Evolutionary conservation across 2,797 vertebrate genomes (phyloP).

Genomic region (Anguilla anguilla): DNA sequence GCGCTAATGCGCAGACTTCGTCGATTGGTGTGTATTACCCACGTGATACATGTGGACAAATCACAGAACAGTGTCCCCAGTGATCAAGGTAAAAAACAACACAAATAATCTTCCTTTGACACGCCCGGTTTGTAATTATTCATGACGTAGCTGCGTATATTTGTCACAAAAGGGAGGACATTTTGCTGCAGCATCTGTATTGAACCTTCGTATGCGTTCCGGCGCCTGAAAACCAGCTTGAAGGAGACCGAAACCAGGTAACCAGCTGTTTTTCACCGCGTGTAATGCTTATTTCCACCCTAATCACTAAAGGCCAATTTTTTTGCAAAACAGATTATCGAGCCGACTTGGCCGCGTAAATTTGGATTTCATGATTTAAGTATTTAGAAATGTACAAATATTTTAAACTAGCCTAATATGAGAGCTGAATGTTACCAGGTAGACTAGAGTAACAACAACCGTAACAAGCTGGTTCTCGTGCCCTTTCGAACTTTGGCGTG

Average conservation of each 20-base stretch:
- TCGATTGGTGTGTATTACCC: not conserved
- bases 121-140: conserved; percentile 24
- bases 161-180: conserved; percentile 12
- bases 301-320: too few relatives aligned
- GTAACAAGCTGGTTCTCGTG: too few relatives aligned
- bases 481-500: too few relatives aligned
- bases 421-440: too few relatives aligned
- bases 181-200: conserved; percentile 7
- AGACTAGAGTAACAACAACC: too few relatives aligned
- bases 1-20: not conserved
- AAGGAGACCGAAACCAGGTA: not conserved
- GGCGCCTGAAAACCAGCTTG: not conserved
- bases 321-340: too few relatives aligned
- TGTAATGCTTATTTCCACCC: too few relatives aligned
- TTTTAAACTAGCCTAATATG: too few relatives aligned
- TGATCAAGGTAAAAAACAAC: not conserved
- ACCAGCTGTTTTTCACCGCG: too few relatives aligned
- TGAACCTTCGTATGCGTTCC: not conserved
- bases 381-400: too few relatives aligned
- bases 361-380: too few relatives aligned
- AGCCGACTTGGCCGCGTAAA: too few relatives aligned
- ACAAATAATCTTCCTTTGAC: not conserved
- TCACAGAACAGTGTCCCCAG: not conserved
- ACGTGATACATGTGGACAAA: not conserved
- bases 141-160: conserved; percentile 8